Percentiles rank a stretch among this genome's conserved stretches.
These are phyloP conservation scores for Rhynchotus rufescens DNA, from an alignment of 2,797 vertebrate species.

Conservation along the genomic window DNA sequence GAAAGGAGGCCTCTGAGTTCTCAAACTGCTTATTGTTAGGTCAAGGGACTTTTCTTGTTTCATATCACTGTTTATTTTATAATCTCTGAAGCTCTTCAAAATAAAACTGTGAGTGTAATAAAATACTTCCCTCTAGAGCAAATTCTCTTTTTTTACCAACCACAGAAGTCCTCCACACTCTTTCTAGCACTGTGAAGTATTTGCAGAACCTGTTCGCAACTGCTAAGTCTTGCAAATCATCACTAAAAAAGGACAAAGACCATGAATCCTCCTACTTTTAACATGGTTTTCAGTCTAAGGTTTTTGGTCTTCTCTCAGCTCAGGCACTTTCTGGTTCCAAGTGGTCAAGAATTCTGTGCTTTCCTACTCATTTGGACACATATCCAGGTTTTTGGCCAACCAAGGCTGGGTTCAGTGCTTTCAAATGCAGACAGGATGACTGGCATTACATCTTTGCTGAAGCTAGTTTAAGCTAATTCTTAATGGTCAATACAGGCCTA, in stretches of 20 bases:
- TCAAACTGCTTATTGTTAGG: background rate
- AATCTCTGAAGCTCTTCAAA: background rate
- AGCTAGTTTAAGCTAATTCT: background rate
- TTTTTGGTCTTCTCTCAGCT: background rate
- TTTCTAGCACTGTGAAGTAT: background rate
- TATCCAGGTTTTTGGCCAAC: background rate
- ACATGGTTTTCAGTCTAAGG: background rate
- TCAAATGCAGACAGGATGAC: background rate
- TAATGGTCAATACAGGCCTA: background rate
- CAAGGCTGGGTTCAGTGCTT: background rate
- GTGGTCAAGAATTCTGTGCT: background rate
- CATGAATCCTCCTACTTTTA: background rate
- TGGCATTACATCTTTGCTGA: background rate
- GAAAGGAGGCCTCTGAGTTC: background rate
- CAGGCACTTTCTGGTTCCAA: background rate
- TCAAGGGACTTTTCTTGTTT: background rate
- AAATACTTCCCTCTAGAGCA: background rate
- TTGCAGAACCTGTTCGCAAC: background rate
- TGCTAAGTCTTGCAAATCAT: background rate
- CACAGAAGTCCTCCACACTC: background rate
- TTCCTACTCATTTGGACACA: background rate
- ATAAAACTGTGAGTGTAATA: background rate
- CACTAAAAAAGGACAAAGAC: background rate
- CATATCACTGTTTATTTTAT: background rate
- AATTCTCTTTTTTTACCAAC: background rate